A percentile compares a stretch with the other conserved stretches of the same genome.
phyloP scores from a whole-genome alignment of 2,113 vertebrate genomes.

The Callospermophilus lateralis region DNA sequence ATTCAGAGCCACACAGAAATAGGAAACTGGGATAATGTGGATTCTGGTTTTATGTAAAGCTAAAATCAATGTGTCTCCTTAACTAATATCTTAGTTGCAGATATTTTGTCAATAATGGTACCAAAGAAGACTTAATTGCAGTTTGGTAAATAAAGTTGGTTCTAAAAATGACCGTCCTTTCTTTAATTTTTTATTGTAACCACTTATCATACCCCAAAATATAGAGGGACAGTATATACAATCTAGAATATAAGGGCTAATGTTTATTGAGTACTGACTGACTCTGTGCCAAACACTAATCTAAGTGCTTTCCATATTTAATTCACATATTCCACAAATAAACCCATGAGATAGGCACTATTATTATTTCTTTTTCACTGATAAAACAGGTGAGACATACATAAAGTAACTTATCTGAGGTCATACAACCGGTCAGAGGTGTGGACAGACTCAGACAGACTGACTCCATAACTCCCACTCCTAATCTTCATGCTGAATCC shows the following conservation, averaged over 20 bases:
- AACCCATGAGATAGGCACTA: not conserved
- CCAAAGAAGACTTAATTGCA: not conserved
- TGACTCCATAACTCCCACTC: not conserved
- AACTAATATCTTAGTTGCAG: not conserved
- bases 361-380: conserved; percentile 6
- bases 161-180: conserved; percentile 51
- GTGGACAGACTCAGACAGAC: not conserved
- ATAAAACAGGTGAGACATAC: not conserved
- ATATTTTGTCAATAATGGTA: conserved; percentile 52
- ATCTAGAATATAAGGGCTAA: not conserved
- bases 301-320: not conserved
- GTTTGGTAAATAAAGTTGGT: conserved; percentile 75
- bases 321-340: not conserved
- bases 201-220: conserved; percentile 8
- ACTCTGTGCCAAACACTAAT: not conserved
- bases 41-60: conserved; percentile 49
- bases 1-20: conserved; percentile 33
- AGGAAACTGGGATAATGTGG: not conserved
- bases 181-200: conserved; percentile 18
- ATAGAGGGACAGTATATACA: not conserved
- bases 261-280: not conserved
- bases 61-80: conserved; percentile 45
- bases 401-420: not conserved
- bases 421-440: not conserved
- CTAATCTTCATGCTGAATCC: not conserved